Percentiles rank a stretch among this genome's conserved stretches.
Conservation (phyloP, 1,140 invertebrate genomes). For the Ericerus pela region DNA sequence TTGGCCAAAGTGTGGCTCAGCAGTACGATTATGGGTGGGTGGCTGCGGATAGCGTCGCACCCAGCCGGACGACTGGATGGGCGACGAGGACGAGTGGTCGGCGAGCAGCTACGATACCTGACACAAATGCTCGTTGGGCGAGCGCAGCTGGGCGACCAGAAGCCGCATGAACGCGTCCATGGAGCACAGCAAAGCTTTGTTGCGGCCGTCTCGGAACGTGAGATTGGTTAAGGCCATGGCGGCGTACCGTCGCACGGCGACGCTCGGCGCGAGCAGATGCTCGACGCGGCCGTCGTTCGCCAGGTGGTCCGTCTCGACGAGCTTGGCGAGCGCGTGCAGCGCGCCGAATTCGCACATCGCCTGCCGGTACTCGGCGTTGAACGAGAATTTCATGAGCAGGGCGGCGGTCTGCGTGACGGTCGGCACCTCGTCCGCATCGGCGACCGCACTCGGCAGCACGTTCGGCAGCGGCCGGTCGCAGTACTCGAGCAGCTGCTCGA, state of each 20-base stretch:
- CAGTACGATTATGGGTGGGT: too few species aligned
- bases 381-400: conserved; percentile 90
- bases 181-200: conserved; percentile 85
- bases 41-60: too few species aligned
- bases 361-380: conserved; percentile 87
- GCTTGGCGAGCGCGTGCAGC: conserved; percentile 72
- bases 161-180: conserved; percentile 79
- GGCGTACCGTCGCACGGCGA: conserved; percentile 76
- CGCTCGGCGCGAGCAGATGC: conserved; percentile 46
- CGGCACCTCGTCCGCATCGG: conserved; percentile 7
- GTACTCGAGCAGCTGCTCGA: conserved; percentile 67
- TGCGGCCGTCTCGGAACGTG: conserved; percentile 88
- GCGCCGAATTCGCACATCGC: conserved; percentile 76
- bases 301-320: conserved; percentile 53
- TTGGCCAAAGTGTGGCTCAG: too few species aligned
- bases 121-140: conserved; percentile 77
- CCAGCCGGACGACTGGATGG: too few species aligned
- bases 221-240: conserved; percentile 93
- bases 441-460: too few species aligned
- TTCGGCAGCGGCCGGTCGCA: conserved; percentile 30
- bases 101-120: too few species aligned
- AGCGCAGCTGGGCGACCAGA: conserved; percentile 72
- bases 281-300: conserved; percentile 60
- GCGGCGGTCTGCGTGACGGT: conserved; percentile 48
- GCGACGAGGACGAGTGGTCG: too few species aligned